Conservation (phyloP, 92 coral and sea anemone species). For the Palythoa grandiflora region DNA sequence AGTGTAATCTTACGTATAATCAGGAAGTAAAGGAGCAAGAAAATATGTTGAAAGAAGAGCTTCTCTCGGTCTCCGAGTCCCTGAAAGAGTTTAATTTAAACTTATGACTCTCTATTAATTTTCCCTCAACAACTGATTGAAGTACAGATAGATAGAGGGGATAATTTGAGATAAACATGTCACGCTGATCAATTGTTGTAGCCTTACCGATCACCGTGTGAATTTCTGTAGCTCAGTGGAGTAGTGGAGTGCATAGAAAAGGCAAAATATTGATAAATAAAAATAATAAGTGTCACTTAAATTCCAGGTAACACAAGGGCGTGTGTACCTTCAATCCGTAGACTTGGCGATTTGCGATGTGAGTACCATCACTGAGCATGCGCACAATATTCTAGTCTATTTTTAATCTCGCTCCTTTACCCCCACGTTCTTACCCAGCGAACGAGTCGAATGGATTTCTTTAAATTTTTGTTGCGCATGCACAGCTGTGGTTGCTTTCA, state of each 20-base stretch:
- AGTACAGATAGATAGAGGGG: too few relatives aligned
- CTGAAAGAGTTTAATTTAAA: too few relatives aligned
- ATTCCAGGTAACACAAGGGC: slow-evolving; percentile 38
- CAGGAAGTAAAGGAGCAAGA: too few relatives aligned
- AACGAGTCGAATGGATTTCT: background rate
- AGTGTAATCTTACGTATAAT: too few relatives aligned
- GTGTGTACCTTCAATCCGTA: slow-evolving; percentile 44
- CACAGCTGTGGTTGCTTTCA: slow-evolving; percentile 34
- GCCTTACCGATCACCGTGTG: too few relatives aligned
- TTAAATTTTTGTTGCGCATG: slow-evolving; percentile 29
- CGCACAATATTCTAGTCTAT: background rate
- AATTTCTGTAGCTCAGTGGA: too few relatives aligned
- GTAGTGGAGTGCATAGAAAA: background rate
- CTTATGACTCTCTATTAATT: too few relatives aligned
- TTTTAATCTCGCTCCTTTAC: slow-evolving; percentile 25
- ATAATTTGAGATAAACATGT: too few relatives aligned
- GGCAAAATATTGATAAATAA: background rate
- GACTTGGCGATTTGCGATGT: slow-evolving; percentile 24
- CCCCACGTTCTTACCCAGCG: slow-evolving; percentile 3
- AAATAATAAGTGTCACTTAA: slow-evolving; percentile 18
- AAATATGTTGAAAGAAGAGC: too few relatives aligned
- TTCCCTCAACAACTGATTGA: too few relatives aligned
- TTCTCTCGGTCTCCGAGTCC: too few relatives aligned
- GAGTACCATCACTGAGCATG: slow-evolving; percentile 48
- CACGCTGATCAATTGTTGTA: too few relatives aligned